These are phyloP conservation scores for Aphelinus atriplicis DNA, from an alignment of 1,140 invertebrate genomes.

Conservation along the genomic window DNA sequence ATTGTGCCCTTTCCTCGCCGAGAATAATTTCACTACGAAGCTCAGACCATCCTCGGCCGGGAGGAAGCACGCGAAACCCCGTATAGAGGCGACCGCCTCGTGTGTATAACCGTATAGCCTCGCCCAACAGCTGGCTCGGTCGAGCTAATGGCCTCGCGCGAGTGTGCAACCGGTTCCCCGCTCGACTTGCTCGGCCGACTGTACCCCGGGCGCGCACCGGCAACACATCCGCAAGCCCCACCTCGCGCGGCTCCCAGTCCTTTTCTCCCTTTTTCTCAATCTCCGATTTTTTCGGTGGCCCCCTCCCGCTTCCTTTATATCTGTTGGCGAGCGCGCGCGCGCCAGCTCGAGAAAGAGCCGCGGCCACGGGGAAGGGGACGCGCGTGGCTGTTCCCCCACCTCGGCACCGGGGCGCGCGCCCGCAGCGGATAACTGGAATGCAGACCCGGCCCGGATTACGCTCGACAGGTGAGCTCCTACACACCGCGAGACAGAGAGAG, in stretches of 20 bases:
- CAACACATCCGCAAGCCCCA: slow-evolving; percentile 23
- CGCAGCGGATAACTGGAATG: slow-evolving; percentile 31
- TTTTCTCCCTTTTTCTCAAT: slow-evolving; percentile 30
- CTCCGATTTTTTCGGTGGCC: slow-evolving; percentile 29
- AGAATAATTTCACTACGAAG: too few relatives aligned
- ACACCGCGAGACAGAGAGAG: too few relatives aligned
- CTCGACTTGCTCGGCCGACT: too few relatives aligned
- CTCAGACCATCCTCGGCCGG: too few relatives aligned
- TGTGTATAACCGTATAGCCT: too few relatives aligned
- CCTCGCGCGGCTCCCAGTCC: neutral
- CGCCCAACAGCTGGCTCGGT: too few relatives aligned
- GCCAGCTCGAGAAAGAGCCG: neutral
- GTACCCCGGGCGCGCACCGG: too few relatives aligned
- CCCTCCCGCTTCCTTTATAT: slow-evolving; percentile 29
- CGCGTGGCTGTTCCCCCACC: slow-evolving; percentile 53
- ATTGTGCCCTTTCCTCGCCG: too few relatives aligned
- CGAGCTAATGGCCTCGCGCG: too few relatives aligned
- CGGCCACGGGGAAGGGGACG: slow-evolving; percentile 40
- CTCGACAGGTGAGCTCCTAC: neutral
- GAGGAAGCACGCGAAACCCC: too few relatives aligned
- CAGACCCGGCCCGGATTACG: slow-evolving; percentile 28
- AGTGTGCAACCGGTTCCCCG: too few relatives aligned
- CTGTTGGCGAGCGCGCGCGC: neutral
- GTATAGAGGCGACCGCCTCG: too few relatives aligned
- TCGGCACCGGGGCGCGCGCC: slow-evolving; percentile 1